Percentiles rank a stretch among this genome's conserved stretches.
Evolutionary conservation across 2,113 vertebrate species (phyloP).

Genomic region (Cryptoleucopteryx plumbea): DNA sequence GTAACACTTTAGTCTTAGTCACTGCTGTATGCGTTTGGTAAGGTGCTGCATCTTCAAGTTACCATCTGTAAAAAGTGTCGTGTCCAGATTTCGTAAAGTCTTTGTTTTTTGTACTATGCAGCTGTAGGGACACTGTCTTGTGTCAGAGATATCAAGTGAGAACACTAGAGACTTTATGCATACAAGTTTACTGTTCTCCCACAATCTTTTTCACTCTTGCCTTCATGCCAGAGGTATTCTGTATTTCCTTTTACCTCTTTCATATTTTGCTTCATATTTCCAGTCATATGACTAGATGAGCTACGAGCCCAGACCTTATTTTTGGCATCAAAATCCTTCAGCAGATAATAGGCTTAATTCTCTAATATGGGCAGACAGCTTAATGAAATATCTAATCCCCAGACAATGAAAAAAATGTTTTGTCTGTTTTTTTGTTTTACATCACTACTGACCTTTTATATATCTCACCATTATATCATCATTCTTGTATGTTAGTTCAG

Average conservation of each 20-base stretch:
- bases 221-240: neutral
- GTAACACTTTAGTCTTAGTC: neutral
- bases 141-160: neutral
- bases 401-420: neutral
- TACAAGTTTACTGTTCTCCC: neutral
- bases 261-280: neutral
- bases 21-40: neutral
- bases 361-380: slow-evolving; percentile 36
- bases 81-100: neutral
- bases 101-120: neutral
- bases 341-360: slow-evolving; percentile 46
- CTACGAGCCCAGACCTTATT: neutral
- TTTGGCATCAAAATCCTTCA: slow-evolving; percentile 10
- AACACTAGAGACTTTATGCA: neutral
- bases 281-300: neutral
- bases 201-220: neutral
- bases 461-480: neutral
- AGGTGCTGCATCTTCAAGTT: neutral
- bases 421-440: neutral
- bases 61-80: neutral
- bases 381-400: slow-evolving; percentile 34
- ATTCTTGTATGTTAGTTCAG: fast-evolving
- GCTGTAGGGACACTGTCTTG: neutral
- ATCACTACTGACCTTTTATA: neutral
- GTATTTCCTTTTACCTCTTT: neutral